Base-by-base conservation (phyloP, 2,797 vertebrate species). In the Argentina silus region DNA sequence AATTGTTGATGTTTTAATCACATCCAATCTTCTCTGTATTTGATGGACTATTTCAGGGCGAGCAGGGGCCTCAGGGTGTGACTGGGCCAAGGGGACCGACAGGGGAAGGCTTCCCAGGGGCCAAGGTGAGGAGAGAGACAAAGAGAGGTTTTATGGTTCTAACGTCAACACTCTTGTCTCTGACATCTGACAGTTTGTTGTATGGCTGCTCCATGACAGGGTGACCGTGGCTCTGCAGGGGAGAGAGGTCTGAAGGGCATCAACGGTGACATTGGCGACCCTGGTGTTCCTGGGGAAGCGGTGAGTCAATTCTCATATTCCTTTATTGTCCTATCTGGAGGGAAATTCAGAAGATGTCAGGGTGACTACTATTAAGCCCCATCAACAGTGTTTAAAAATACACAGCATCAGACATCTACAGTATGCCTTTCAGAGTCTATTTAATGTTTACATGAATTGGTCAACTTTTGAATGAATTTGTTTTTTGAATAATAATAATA, bases 71-170 rank as follows among this genome's bases (percentile, higher is more conserved):
- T 78, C 96, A 95, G 87, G 96, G 96, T 9, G 89, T 96, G 78
- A 85, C 89, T 1, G 96, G 96, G 67, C 94, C 95, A 7, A 91
- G 96, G 76, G 96, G 96, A 0, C 72, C 86, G 10, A 84, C 94
- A 51, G 96, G 96, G 71, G 96, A 98, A 75, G 96, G 96, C 44
- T 89, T 96, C 69, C 86, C 93, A 51, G 96, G 96, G 82, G 81
- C 93, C 65, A 98, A 98, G 94, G 96, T 97, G 79, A 82, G 90
- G 78, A 42, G 14, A 10, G 0, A 0, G 23, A n/a, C 27, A 36
- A 36, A 36, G 27, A 10, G 45, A 17, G 57, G n/a, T 43, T 57
- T 50, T 7, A 23, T 63, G 7, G 51, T 50, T 23, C 42, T 50
- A n/a, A 51, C 3, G 27, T 12, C 27, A 19, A 27, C 7, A 43